A percentile compares a stretch with the other conserved stretches of the same genome.
Evolutionary conservation across 2,113 vertebrate genomes (phyloP).

Genomic region (Alethe diademata): DNA sequence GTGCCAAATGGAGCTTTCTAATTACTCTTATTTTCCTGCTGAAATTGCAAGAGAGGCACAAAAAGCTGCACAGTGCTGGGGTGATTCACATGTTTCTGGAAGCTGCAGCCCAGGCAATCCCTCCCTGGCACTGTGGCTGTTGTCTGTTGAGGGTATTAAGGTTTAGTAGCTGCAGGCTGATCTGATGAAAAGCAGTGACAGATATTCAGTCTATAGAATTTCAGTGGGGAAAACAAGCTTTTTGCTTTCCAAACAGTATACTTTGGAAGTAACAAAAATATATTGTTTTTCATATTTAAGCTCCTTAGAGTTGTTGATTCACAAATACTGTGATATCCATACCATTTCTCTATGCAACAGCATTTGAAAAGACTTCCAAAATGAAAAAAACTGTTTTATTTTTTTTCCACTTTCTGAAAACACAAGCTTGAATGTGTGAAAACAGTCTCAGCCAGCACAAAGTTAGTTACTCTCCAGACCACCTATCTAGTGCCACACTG

Average conservation of each 20-base stretch:
- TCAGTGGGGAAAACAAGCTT: neutral
- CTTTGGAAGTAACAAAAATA: neutral
- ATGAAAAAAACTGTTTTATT: neutral
- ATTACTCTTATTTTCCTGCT: slow-evolving; percentile 67
- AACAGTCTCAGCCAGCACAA: neutral
- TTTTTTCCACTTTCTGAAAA: neutral
- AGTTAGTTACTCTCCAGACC: neutral
- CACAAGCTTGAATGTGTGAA: neutral
- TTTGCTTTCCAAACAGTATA: neutral
- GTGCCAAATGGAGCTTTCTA: slow-evolving; percentile 66
- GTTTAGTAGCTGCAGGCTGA: neutral
- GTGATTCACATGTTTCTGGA: slow-evolving; percentile 65
- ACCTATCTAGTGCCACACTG: neutral
- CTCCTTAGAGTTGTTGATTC: neutral
- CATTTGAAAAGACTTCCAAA: neutral
- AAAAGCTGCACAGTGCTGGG: slow-evolving; percentile 52
- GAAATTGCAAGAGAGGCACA: slow-evolving; percentile 59
- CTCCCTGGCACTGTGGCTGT: slow-evolving; percentile 30
- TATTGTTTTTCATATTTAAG: neutral
- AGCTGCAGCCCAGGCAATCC: slow-evolving; percentile 46
- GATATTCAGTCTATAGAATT: neutral
- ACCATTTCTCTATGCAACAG: neutral
- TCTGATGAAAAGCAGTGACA: neutral
- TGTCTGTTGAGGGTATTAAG: neutral
- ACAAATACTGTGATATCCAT: neutral